Conservation (phyloP, 1,140 invertebrate genomes). For the Temnothorax longispinosus region DNA sequence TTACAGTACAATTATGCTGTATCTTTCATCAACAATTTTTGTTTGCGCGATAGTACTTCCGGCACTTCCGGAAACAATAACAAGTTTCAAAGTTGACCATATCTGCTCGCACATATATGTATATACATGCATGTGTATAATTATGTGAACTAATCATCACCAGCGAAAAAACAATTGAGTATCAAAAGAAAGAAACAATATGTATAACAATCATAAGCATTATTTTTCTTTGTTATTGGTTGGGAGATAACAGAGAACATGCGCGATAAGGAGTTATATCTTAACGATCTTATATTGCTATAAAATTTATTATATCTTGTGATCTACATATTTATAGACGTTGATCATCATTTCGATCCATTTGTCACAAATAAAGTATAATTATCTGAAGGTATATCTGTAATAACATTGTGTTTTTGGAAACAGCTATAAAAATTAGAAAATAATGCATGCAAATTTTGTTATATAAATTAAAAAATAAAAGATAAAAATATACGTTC, state of each 20-base stretch:
- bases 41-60: slow-evolving; percentile 51
- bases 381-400: not conserved
- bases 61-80: slow-evolving; percentile 46
- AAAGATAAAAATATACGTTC: no score
- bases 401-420: not conserved
- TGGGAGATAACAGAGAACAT: not conserved
- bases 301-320: no score
- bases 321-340: not conserved
- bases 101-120: not conserved
- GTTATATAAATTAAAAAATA: no score
- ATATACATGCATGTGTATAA: not conserved
- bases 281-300: not conserved
- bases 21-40: slow-evolving; percentile 27
- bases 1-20: slow-evolving; percentile 28
- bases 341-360: not conserved
- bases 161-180: not conserved
- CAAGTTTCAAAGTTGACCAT: not conserved
- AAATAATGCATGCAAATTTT: not conserved
- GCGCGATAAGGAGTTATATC: not conserved
- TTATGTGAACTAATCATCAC: not conserved
- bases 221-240: slow-evolving; percentile 20
- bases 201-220: not conserved
- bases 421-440: not conserved
- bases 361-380: not conserved
- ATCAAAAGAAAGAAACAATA: not conserved